Conservation (phyloP, 2,113 vertebrate genomes). For the Pterophyllum scalare region DNA sequence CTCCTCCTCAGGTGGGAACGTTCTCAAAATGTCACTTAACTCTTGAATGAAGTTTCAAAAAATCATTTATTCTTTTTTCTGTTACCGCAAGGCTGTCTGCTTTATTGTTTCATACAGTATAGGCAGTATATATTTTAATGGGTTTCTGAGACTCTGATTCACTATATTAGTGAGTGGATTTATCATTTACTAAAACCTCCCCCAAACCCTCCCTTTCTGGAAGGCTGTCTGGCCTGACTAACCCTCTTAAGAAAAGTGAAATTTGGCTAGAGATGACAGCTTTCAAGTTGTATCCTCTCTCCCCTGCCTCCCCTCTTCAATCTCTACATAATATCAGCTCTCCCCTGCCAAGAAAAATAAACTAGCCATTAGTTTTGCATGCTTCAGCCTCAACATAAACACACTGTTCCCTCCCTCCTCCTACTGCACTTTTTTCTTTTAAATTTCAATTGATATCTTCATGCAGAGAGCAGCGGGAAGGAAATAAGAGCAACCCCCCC, state of each 20-base stretch:
- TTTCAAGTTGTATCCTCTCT: constrained; percentile 46
- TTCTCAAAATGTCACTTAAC: background rate
- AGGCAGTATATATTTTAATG: background rate
- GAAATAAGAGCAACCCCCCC: constrained; percentile 26
- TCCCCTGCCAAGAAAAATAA: constrained; percentile 68
- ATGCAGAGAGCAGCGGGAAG: constrained; percentile 39
- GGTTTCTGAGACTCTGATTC: constrained; percentile 20
- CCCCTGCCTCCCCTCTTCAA: constrained; percentile 5
- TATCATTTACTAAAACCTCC: constrained; percentile 52
- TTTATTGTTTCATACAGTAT: background rate
- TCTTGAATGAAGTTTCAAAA: background rate
- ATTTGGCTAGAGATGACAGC: constrained; percentile 53
- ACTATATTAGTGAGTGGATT: constrained; percentile 21
- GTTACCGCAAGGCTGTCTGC: background rate
- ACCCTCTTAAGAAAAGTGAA: constrained; percentile 31
- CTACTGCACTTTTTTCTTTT: background rate
- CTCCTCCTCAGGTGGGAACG: constrained; percentile 90
- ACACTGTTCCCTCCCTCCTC: constrained; percentile 31
- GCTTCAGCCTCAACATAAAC: constrained; percentile 53
- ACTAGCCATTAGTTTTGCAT: constrained; percentile 47
- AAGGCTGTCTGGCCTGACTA: background rate
- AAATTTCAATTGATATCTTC: constrained; percentile 54
- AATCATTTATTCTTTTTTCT: background rate
- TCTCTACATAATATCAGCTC: constrained; percentile 38
- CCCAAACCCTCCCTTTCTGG: background rate